Evolutionary conservation across 2,113 vertebrate species (phyloP).

Genomic region (Gavia stellata): DNA sequence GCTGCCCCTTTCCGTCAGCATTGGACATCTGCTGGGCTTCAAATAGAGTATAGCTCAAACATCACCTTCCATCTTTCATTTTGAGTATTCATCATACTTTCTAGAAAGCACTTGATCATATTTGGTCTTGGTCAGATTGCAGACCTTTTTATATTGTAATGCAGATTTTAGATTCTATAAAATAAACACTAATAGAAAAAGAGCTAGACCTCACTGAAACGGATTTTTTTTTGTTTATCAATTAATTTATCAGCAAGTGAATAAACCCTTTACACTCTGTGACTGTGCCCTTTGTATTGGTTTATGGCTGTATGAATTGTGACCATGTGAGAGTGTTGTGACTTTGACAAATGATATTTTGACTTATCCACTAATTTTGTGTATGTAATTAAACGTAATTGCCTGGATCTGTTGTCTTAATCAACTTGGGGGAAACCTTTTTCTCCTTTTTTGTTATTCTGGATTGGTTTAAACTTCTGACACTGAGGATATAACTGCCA

Average conservation of each 20-base stretch:
- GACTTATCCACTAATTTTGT: background rate
- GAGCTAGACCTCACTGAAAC: background rate
- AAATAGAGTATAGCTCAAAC: background rate
- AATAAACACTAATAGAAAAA: background rate
- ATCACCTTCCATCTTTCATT: background rate
- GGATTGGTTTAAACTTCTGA: background rate
- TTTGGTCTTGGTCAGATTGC: background rate
- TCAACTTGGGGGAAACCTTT: background rate
- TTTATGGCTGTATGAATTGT: background rate
- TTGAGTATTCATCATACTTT: background rate
- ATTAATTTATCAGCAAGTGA: background rate
- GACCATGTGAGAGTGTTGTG: background rate
- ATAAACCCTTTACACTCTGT: background rate
- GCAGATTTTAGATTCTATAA: background rate
- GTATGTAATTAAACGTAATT: background rate
- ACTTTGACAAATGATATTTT: background rate
- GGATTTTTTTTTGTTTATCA: background rate
- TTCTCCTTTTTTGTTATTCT: background rate
- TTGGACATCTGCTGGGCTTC: background rate
- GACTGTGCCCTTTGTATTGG: background rate
- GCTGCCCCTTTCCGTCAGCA: background rate
- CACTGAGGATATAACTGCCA: background rate
- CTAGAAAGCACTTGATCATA: background rate
- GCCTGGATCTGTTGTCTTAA: background rate
- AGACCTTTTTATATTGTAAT: background rate